Conservation (phyloP, 2,113 vertebrate genomes). For the Aix galericulata region DNA sequence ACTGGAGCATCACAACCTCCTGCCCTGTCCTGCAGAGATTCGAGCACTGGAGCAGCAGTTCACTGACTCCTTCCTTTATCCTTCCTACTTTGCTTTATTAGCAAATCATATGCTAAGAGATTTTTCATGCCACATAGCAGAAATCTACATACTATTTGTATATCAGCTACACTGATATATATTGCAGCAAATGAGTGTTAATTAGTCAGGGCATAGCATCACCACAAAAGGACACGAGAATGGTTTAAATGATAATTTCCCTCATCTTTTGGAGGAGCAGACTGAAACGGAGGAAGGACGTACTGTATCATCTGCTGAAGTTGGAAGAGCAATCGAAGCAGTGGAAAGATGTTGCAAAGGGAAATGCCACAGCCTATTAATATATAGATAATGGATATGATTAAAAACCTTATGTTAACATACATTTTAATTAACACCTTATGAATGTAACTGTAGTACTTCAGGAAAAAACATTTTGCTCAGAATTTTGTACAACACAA, state of each 20-base stretch:
- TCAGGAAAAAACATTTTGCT: not conserved
- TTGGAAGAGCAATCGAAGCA: not conserved
- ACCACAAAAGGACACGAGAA: not conserved
- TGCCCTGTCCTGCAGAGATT: not conserved
- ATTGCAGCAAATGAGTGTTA: not conserved
- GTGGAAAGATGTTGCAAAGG: not conserved
- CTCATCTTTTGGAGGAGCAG: not conserved
- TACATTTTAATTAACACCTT: not conserved
- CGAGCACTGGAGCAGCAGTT: not conserved
- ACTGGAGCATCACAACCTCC: not conserved
- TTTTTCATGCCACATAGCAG: not conserved
- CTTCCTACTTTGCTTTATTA: not conserved
- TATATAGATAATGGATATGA: not conserved
- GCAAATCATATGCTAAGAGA: not conserved
- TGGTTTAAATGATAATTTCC: not conserved
- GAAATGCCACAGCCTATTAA: not conserved
- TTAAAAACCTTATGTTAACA: not conserved
- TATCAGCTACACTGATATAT: not conserved
- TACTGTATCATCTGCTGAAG: not conserved
- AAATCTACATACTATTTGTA: not conserved
- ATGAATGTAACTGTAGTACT: not conserved
- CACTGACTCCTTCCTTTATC: not conserved
- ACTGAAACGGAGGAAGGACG: not conserved
- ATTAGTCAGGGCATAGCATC: not conserved
- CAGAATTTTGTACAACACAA: not conserved